A percentile compares a stretch with the other conserved stretches of the same genome.
Conservation (phyloP, 1,140 invertebrate genomes). For the Sinella curviseta region DNA sequence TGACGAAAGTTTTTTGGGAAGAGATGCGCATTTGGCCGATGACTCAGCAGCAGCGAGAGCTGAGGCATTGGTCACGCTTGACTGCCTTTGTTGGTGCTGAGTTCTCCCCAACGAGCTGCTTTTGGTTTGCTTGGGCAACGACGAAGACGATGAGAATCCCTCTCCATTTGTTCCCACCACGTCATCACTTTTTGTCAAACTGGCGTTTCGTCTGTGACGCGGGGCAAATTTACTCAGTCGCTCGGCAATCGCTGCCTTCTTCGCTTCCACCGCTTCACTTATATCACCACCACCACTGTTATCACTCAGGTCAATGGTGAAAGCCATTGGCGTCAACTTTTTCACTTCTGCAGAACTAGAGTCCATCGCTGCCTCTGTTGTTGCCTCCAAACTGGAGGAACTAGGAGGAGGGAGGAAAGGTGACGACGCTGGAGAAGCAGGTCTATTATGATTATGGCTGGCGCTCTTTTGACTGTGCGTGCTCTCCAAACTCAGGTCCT, state of each 20-base stretch:
- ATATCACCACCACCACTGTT: constrained; percentile 40
- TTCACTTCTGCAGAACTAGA: too few species aligned
- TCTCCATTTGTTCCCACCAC: neutral
- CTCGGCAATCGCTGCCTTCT: constrained; percentile 53
- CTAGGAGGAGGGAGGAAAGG: neutral
- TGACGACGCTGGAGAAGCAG: neutral
- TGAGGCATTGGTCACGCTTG: neutral
- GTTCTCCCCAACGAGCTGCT: neutral
- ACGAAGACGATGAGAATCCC: neutral
- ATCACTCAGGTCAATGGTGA: constrained; percentile 58
- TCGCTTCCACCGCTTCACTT: constrained; percentile 39
- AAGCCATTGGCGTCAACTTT: constrained; percentile 54
- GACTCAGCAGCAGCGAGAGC: neutral
- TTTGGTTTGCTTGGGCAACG: neutral
- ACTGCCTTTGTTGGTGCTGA: neutral
- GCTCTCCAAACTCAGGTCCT: constrained; percentile 13
- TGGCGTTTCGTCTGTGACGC: constrained; percentile 51
- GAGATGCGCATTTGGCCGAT: neutral
- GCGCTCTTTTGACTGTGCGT: constrained; percentile 13
- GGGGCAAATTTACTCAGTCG: constrained; percentile 59
- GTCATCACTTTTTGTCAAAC: constrained; percentile 52
- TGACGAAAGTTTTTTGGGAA: neutral
- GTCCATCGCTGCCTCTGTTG: neutral
- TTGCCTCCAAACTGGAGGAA: neutral
- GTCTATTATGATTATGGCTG: too few species aligned